Evolutionary conservation across 2,113 vertebrate genomes (phyloP), one percentile per base, ranked within the genome.

Genomic region (Microtus ochrogaster): DNA sequence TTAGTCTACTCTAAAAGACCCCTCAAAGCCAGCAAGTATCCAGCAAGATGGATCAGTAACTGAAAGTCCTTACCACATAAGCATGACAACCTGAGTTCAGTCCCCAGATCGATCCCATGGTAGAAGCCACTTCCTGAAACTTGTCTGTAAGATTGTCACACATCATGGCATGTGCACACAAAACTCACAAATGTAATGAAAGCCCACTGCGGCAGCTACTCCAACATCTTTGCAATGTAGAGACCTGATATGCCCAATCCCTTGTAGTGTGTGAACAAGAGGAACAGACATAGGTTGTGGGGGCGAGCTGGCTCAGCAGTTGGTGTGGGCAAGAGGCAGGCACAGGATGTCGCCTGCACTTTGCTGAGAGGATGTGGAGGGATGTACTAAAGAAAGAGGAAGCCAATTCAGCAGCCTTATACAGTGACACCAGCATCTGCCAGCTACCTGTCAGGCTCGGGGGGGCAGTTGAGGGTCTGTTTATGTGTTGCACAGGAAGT

Each of bases 361-460:
- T 76, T 77, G 52, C 49, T 52, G 58, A 30, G 26, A 66, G 19
- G 5, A 26, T 21, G 33, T 55, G 19, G 30, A 49, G 17, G 49
- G 10, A 39, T 63, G 39, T 91, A 49, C 92, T 77, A 63, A 92
- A 85, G 47, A 89, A 92, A 82, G 47, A 92, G 95, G 92, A 96
- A 95, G 76, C 94, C 72, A 84, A 95, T 66, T 87, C 72, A 91
- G 0, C 28, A 84, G 22, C 47, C 58, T 84, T 3, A 16, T 12
- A 68, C 13, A 36, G 66, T 16, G 22, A 16, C 3, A 14, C 16
- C 36, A 66, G 72, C 44, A 1, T 61, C 36, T 66, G 24, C 78
- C 13, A 58, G 82, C 73, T 74, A 22, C 66, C 83, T 92, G 30
- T 66, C 33, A n/a, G 4, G 33, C 21, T 77, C 88, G 94, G 63